These are phyloP conservation scores for Poeciliopsis occidentalis DNA, from an alignment of 2,113 vertebrate species.

Conservation along the genomic window DNA sequence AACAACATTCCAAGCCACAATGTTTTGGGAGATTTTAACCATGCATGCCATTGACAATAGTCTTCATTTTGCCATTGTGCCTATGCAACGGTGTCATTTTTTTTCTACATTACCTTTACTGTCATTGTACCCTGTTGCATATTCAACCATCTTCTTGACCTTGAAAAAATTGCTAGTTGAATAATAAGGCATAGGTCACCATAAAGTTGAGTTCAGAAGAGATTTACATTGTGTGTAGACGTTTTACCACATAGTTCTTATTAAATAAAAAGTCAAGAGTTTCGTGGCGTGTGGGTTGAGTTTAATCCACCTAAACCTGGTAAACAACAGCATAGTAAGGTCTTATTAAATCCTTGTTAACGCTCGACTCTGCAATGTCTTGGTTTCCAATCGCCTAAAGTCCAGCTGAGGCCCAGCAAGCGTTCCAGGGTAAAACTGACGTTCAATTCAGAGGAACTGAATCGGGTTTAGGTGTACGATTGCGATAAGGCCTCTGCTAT, in stretches of 20 bases:
- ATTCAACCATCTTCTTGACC: background rate
- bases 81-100: too few relatives aligned
- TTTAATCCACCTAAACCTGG: too few relatives aligned
- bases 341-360: background rate
- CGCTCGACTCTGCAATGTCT: constrained; percentile 10
- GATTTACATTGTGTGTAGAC: background rate
- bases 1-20: too few relatives aligned
- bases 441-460: constrained; percentile 9
- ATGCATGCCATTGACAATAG: too few relatives aligned
- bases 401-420: background rate
- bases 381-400: background rate
- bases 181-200: background rate
- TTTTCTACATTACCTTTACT: too few relatives aligned
- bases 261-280: too few relatives aligned
- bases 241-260: background rate
- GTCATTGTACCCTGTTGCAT: background rate
- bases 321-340: background rate
- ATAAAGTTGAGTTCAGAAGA: background rate
- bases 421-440: background rate
- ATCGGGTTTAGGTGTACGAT: constrained; percentile 44
- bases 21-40: too few relatives aligned
- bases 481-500: constrained; percentile 54
- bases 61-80: too few relatives aligned
- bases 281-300: too few relatives aligned
- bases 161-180: background rate